These are phyloP conservation scores for Tyrannus savana DNA, from an alignment of 2,113 vertebrate genomes.

Conservation along the genomic window DNA sequence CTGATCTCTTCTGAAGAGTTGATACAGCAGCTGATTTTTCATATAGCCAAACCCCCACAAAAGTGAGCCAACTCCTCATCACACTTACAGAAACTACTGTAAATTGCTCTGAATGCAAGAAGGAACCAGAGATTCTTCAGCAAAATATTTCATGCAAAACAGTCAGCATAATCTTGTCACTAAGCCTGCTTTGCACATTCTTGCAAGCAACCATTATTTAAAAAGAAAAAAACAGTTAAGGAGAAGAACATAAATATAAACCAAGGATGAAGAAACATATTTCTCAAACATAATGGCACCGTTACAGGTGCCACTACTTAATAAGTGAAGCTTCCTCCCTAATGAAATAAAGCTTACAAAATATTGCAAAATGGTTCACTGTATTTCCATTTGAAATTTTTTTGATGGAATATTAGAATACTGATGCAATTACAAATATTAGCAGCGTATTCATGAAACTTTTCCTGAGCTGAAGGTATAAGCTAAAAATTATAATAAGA, in stretches of 20 bases:
- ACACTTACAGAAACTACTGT: not conserved
- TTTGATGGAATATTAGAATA: not conserved
- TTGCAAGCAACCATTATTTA: not conserved
- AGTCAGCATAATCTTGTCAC: not conserved
- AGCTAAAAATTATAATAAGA: constrained; percentile 15
- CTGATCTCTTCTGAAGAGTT: not conserved
- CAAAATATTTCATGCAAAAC: not conserved
- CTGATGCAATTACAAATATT: constrained; percentile 16
- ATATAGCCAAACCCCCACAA: not conserved
- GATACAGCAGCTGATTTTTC: not conserved
- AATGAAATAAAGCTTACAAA: not conserved
- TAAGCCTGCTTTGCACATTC: not conserved
- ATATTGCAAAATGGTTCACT: not conserved
- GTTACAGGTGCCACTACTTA: not conserved
- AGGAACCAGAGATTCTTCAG: not conserved
- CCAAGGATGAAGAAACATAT: not conserved
- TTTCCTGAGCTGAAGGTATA: constrained; percentile 3
- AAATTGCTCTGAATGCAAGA: not conserved
- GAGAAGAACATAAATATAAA: not conserved
- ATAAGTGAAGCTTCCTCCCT: not conserved
- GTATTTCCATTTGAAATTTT: constrained; percentile 16
- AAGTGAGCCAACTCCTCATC: not conserved
- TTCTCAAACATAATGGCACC: not conserved
- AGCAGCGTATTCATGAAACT: not conserved
- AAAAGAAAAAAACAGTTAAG: not conserved